Evolutionary conservation across 2,888 invertebrate genomes (phyloP).

Genomic region (Timema podura): DNA sequence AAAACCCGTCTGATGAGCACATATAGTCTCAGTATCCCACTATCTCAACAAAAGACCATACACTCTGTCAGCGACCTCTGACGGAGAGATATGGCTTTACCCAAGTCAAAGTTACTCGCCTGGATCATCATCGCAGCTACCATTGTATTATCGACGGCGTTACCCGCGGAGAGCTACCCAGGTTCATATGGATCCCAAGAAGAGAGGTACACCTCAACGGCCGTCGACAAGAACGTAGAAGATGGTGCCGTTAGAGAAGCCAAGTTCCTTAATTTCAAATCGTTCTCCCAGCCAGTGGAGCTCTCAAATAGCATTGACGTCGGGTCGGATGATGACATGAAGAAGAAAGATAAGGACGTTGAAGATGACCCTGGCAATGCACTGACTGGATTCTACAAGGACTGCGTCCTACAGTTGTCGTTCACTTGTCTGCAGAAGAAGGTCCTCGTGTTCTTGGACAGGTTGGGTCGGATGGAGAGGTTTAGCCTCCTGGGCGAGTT

Average conservation of each 20-base stretch:
- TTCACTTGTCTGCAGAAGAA: conserved; percentile 56
- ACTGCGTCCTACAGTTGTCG: conserved; percentile 55
- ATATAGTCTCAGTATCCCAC: conserved; percentile 5
- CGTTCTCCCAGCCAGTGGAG: not conserved
- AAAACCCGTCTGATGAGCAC: conserved; percentile 13
- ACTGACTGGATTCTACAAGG: conserved; percentile 51
- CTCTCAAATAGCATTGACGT: conserved; percentile 22
- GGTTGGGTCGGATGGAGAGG: conserved; percentile 51
- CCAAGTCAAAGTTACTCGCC: too few relatives aligned
- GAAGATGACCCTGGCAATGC: conserved; percentile 40
- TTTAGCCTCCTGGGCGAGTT: conserved; percentile 54
- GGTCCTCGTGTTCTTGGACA: conserved; percentile 53
- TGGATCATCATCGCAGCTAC: too few relatives aligned
- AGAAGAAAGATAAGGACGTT: conserved; percentile 18
- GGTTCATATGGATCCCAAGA: too few relatives aligned
- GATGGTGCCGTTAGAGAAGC: conserved; percentile 13
- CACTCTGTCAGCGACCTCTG: too few relatives aligned
- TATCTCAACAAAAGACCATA: not conserved
- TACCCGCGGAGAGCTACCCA: too few relatives aligned
- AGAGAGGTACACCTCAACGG: too few relatives aligned
- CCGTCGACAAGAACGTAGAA: not conserved
- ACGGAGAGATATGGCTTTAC: too few relatives aligned
- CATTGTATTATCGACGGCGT: too few relatives aligned
- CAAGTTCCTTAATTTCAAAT: conserved; percentile 22
- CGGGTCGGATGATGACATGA: conserved; percentile 12